phyloP scores from a whole-genome alignment of 1,140 invertebrate genomes.

The Eubasilissa regina region DNA sequence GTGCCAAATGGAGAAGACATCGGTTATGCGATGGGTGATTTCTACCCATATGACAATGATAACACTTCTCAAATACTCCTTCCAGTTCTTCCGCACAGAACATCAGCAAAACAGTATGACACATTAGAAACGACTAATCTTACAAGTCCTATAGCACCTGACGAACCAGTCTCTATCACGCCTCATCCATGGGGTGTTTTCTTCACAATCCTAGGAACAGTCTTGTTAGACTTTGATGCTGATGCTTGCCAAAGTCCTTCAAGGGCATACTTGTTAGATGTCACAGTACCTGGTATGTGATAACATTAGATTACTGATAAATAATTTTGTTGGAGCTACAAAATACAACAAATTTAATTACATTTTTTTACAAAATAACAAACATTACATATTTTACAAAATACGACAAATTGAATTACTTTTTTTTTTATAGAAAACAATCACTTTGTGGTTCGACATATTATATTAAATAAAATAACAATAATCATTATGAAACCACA shows the following conservation, averaged over 20 bases:
- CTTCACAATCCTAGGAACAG: constrained; percentile 94
- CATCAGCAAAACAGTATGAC: constrained; percentile 65
- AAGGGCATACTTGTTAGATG: constrained; percentile 92
- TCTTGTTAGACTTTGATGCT: constrained; percentile 95
- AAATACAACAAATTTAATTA: too few relatives aligned
- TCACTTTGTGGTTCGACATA: too few relatives aligned
- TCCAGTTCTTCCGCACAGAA: constrained; percentile 65
- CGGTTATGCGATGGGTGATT: constrained; percentile 87
- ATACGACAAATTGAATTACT: too few relatives aligned
- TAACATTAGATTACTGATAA: neutral
- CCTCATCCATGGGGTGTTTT: constrained; percentile 90
- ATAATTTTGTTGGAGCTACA: too few relatives aligned
- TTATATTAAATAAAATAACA: too few relatives aligned
- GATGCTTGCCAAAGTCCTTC: constrained; percentile 96
- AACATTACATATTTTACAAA: too few relatives aligned
- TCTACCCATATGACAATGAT: constrained; percentile 65
- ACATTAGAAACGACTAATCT: constrained; percentile 21
- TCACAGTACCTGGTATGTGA: constrained; percentile 85
- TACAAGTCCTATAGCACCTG: neutral
- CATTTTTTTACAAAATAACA: too few relatives aligned
- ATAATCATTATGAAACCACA: too few relatives aligned
- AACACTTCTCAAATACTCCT: constrained; percentile 63
- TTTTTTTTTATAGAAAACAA: too few relatives aligned
- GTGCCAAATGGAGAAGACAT: constrained; percentile 93
- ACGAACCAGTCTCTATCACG: constrained; percentile 59